Conservation (phyloP, 2,797 vertebrate species). For the Euthynnus affinis region DNA sequence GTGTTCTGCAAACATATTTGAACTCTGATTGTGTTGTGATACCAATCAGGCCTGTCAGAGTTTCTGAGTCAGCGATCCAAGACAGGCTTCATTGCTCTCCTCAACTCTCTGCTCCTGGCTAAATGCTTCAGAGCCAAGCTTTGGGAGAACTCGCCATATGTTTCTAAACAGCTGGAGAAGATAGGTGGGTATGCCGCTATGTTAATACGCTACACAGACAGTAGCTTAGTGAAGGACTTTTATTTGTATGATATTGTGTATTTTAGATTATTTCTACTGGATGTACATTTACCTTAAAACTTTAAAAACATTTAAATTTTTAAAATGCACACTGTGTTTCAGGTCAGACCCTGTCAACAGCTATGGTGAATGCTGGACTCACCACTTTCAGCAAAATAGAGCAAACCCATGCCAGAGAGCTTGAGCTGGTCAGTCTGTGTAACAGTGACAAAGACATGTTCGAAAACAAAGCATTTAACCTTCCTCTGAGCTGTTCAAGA, state of each 20-base stretch:
- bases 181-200: conserved; percentile 87
- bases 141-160: conserved; percentile 95
- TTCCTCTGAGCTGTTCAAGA: neutral
- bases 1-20: neutral
- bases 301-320: conserved; percentile 10
- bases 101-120: conserved; percentile 92
- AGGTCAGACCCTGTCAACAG: conserved; percentile 93
- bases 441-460: neutral
- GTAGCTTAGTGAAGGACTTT: neutral
- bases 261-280: neutral
- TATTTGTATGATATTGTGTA: neutral
- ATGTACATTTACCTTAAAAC: neutral
- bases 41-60: conserved; percentile 91
- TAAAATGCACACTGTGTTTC: conserved; percentile 53
- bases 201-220: neutral
- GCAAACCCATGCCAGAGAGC: conserved; percentile 91
- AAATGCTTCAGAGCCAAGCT: conserved; percentile 97
- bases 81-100: conserved; percentile 86
- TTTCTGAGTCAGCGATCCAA: conserved; percentile 89
- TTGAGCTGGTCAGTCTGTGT: conserved; percentile 91
- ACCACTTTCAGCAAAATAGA: conserved; percentile 96
- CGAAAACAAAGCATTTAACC: too few species aligned
- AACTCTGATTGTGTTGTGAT: conserved; percentile 40
- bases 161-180: conserved; percentile 97
- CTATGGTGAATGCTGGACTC: conserved; percentile 96